Conservation (phyloP, 2,888 invertebrate species). For the Beris morrisii region DNA sequence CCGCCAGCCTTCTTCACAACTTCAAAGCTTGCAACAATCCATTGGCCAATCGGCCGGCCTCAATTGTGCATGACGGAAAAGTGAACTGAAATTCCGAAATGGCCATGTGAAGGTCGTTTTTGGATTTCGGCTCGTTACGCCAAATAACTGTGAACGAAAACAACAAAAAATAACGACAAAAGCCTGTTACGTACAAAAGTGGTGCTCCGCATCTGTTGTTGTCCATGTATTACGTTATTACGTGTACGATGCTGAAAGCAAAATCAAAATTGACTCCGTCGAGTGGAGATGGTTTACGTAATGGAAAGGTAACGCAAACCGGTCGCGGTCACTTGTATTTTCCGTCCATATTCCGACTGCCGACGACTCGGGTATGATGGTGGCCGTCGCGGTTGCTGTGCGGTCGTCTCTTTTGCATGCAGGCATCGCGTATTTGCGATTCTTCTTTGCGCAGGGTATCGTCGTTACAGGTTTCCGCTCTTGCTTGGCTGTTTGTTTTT, state of each 20-base stretch:
- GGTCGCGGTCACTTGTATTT: slow-evolving; percentile 19
- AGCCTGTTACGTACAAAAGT: not conserved
- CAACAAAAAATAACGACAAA: too few relatives aligned
- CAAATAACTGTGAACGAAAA: not conserved
- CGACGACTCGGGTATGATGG: too few relatives aligned
- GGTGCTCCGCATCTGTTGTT: not conserved
- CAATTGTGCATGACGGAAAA: slow-evolving; percentile 11
- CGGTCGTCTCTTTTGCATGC: too few relatives aligned
- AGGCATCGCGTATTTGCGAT: too few relatives aligned
- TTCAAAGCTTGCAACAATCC: slow-evolving; percentile 3
- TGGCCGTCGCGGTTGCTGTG: too few relatives aligned
- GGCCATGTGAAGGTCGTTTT: slow-evolving; percentile 29
- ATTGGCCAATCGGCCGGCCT: not conserved
- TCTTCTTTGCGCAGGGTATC: too few relatives aligned
- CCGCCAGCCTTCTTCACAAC: not conserved
- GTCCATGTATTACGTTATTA: slow-evolving; percentile 13
- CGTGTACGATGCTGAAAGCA: slow-evolving; percentile 12
- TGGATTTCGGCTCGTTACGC: slow-evolving; percentile 10
- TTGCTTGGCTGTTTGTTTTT: slow-evolving; percentile 14
- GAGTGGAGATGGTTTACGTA: not conserved
- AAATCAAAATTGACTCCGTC: slow-evolving; percentile 7
- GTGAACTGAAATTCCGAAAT: slow-evolving; percentile 16
- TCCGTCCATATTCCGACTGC: not conserved
- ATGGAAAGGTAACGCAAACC: slow-evolving; percentile 23
- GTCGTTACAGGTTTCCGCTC: not conserved